A percentile compares a stretch with the other conserved stretches of the same genome.
phyloP scores from a whole-genome alignment of 2,888 invertebrate species.

The Dioctria rufipes region DNA sequence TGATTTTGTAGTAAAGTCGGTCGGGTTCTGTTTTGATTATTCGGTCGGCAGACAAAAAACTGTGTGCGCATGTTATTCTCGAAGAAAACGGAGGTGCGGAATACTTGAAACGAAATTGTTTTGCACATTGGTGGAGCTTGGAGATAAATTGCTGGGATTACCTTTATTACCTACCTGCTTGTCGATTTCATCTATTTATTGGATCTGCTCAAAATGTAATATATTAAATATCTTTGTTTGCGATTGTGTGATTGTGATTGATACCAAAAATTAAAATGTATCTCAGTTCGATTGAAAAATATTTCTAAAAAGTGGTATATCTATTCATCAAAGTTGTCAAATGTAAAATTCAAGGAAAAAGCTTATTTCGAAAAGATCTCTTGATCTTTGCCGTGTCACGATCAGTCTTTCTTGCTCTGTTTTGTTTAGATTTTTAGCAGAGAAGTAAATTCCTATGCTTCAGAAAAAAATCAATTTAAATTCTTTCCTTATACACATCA shows the following conservation, averaged over 20 bases:
- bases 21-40: neutral
- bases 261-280: neutral
- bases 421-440: conserved; percentile 5
- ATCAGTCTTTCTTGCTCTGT: neutral
- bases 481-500: conserved; percentile 20
- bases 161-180: neutral
- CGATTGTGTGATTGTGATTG: neutral
- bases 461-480: conserved; percentile 26
- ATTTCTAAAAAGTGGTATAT: no score
- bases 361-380: conserved; percentile 8
- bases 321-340: neutral
- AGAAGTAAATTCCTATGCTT: conserved; percentile 10
- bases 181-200: neutral
- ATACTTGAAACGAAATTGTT: neutral
- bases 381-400: conserved; percentile 38
- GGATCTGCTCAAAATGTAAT: conserved; percentile 37
- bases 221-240: neutral
- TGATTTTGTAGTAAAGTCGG: neutral
- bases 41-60: neutral
- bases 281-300: neutral
- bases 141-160: neutral
- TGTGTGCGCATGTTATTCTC: conserved; percentile 29
- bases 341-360: conserved; percentile 20
- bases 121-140: neutral
- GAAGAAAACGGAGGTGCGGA: conserved; percentile 7